A percentile compares a stretch with the other conserved stretches of the same genome.
Conservation (phyloP, 2,113 vertebrate genomes). For the Mustelus asterias region DNA sequence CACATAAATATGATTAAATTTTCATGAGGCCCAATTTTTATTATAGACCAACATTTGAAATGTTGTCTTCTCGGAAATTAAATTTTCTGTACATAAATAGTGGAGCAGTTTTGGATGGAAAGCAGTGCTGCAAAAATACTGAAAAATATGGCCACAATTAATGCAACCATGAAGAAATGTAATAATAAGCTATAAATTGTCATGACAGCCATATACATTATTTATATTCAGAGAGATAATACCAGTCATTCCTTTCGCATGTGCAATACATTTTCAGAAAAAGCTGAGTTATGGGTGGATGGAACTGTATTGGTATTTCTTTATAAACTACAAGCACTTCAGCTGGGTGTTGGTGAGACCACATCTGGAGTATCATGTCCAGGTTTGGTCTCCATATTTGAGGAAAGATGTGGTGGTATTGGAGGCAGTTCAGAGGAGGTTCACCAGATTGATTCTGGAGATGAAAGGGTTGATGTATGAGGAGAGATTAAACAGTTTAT, state of each 20-base stretch:
- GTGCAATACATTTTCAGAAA: neutral
- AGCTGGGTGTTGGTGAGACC: too few relatives aligned
- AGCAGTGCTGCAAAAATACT: neutral
- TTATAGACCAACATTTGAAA: neutral
- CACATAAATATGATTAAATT: neutral
- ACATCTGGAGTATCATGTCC: too few relatives aligned
- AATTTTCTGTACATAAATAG: neutral
- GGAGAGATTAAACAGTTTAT: too few relatives aligned
- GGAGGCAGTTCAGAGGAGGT: too few relatives aligned
- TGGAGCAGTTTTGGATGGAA: neutral
- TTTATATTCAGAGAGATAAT: neutral
- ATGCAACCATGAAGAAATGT: neutral
- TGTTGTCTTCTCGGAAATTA: neutral
- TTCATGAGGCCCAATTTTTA: neutral
- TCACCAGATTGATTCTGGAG: too few relatives aligned
- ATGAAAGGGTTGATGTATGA: too few relatives aligned
- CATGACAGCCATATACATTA: neutral
- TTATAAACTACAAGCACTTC: neutral
- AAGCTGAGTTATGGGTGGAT: neutral
- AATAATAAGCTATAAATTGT: neutral
- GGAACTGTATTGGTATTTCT: neutral
- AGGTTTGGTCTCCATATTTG: too few relatives aligned
- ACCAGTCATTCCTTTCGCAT: neutral
- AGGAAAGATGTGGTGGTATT: too few relatives aligned
- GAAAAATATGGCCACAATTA: neutral